Percentiles rank a stretch among this genome's conserved stretches.
phyloP scores from a whole-genome alignment of 2,888 invertebrate genomes.

The Drosophila antonietae region DNA sequence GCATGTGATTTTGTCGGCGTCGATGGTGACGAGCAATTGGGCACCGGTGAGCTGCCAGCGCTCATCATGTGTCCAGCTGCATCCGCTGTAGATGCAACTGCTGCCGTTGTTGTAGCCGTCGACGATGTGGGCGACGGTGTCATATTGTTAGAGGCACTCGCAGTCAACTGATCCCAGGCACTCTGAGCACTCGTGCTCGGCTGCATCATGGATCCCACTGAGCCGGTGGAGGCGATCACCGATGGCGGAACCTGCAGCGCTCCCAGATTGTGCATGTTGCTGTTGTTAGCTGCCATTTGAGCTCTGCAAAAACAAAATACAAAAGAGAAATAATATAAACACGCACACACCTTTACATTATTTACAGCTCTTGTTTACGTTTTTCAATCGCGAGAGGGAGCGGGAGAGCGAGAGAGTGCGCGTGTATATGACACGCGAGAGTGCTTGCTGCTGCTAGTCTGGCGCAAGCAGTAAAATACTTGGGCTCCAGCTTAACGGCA shows the following conservation, averaged over 20 bases:
- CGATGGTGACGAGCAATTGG: constrained; percentile 82
- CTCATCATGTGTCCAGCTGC: constrained; percentile 57
- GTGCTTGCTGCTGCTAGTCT: constrained; percentile 14
- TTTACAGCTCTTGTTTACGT: constrained; percentile 51
- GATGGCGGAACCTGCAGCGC: constrained; percentile 68
- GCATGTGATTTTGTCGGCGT: constrained; percentile 82
- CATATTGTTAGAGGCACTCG: constrained; percentile 72
- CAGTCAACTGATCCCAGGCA: constrained; percentile 85
- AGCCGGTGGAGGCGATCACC: constrained; percentile 78
- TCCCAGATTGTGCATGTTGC: constrained; percentile 69
- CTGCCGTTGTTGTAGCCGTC: constrained; percentile 24
- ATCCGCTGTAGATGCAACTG: constrained; percentile 16
- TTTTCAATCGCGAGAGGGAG: constrained; percentile 41
- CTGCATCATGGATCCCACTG: constrained; percentile 71
- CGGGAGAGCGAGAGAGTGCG: constrained; percentile 24
- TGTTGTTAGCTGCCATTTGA: constrained; percentile 80
- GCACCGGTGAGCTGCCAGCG: constrained; percentile 78
- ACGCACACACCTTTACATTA: constrained; percentile 21
- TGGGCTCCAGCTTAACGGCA: constrained; percentile 55
- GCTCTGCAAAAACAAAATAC: constrained; percentile 39
- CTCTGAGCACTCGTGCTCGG: constrained; percentile 73
- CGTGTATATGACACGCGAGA: constrained; percentile 17
- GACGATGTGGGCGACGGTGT: constrained; percentile 54
- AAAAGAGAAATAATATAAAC: neutral
- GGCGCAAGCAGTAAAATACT: constrained; percentile 54